Evolutionary conservation across 2,888 invertebrate genomes (phyloP).

Genomic region (Melanchra persicariae): DNA sequence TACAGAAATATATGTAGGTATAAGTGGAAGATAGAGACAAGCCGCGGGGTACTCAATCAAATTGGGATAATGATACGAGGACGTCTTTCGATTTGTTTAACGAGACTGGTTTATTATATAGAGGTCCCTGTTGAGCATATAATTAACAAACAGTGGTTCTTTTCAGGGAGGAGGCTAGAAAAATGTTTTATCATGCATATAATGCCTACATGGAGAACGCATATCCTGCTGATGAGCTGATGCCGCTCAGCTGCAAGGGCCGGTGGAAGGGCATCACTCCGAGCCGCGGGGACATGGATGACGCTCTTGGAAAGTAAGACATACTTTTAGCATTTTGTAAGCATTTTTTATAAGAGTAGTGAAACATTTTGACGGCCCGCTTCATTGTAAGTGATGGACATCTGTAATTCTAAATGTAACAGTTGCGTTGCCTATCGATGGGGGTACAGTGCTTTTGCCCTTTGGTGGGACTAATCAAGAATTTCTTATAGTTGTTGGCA

Average conservation of each 20-base stretch:
- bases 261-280: slow-evolving; percentile 97
- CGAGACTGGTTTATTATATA: not conserved
- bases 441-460: not conserved
- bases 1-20: not conserved
- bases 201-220: slow-evolving; percentile 99
- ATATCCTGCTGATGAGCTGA: slow-evolving; percentile 99
- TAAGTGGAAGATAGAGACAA: not conserved
- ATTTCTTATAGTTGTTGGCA: not conserved
- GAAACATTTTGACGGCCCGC: not conserved
- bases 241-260: slow-evolving; percentile 99
- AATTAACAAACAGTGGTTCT: not conserved
- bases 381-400: not conserved
- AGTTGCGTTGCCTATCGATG: not conserved
- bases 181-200: slow-evolving; percentile 99
- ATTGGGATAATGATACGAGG: not conserved
- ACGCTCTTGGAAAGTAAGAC: slow-evolving; percentile 98
- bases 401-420: not conserved
- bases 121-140: not conserved
- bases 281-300: slow-evolving; percentile 98
- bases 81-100: not conserved
- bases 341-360: too few species aligned
- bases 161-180: slow-evolving; percentile 96
- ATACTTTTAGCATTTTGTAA: not conserved
- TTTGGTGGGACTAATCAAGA: not conserved
- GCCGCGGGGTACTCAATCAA: not conserved